Evolutionary conservation across 2,797 vertebrate genomes (phyloP).

Genomic region (Pseudopleuronectes americanus): DNA sequence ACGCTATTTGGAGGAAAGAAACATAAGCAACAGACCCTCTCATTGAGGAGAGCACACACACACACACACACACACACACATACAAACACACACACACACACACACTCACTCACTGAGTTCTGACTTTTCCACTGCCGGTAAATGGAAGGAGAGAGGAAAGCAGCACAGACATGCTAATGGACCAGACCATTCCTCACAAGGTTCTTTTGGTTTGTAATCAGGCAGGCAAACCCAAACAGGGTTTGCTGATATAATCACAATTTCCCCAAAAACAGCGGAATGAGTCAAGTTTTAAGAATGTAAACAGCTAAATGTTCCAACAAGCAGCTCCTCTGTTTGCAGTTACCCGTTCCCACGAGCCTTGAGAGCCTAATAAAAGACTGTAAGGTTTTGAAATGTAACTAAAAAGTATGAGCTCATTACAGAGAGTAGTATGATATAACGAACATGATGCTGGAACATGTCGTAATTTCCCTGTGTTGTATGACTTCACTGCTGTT

Average conservation of each 20-base stretch:
- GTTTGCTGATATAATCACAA: conserved; percentile 38
- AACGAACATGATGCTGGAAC: neutral
- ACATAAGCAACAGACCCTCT: conserved; percentile 46
- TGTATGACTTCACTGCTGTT: conserved; percentile 40
- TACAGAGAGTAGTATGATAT: neutral
- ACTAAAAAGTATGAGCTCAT: neutral
- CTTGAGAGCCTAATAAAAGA: conserved; percentile 3
- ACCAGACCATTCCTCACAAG: conserved; percentile 29
- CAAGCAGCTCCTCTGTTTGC: neutral
- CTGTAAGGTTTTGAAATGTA: neutral
- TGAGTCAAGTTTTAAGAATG: conserved; percentile 41
- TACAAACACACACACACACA: neutral
- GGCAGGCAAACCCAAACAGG: conserved; percentile 46
- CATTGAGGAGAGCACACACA: conserved; percentile 22
- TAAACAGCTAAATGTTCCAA: conserved; percentile 32
- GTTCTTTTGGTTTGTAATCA: conserved; percentile 50
- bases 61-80: no score
- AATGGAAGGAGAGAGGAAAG: conserved; percentile 49
- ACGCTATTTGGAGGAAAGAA: conserved; percentile 22
- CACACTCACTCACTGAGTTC: conserved; percentile 3
- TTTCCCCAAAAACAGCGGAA: conserved; percentile 11
- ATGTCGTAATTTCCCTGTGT: conserved; percentile 10
- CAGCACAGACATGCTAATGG: conserved; percentile 54
- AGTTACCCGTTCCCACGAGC: conserved; percentile 1
- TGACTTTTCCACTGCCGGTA: conserved; percentile 52